Base-by-base conservation (phyloP, 2,888 invertebrate genomes). In the Dendrolimus pini region DNA sequence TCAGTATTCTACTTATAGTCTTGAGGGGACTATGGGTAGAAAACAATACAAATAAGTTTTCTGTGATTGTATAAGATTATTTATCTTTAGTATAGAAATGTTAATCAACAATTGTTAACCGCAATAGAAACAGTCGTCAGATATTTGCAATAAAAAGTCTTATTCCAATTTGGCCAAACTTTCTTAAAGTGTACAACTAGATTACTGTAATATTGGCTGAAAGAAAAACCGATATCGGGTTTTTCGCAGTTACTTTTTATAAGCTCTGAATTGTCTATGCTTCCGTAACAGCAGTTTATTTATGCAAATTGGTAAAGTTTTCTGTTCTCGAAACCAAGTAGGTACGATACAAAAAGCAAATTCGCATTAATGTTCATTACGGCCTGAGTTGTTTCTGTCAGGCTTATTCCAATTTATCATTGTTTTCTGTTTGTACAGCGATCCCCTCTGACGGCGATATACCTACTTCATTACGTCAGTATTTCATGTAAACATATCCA, bases 281-380 rank as follows among this genome's bases (percentile, higher is more conserved):
- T 61, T 61, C 61, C 60, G 65, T 62, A 12, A 47, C 41, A 14
- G 41, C 56, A 54, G 55, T 59, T 66, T 66, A 60, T 62, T 64
- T 63, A 62, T 63, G 64, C 58, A 69, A 70, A 69, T 72, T 69
- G 67, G 64, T 59, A 65, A 70, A 72, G 66, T 71, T 70, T 61
- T 47, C 53, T 58, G 61, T 60, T 54, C 53, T 55, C 55, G 61
- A 57, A 61, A 58, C 58, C 52, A 56, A 60, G 59, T 65, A 60
- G 58, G 55, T 30, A 30, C 30, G 30, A 30, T 30, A 30, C 58
- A 63, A 63, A 63, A 47, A 47, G 47, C 12, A 12, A 47, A 47
- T 47, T 64, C 58, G 62, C 60, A 69, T 71, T 66, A 68, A 65
- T 70, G 66, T 70, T 65, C 56, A 66, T 70, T 64, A 69, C 60